Evolutionary conservation across 2,797 vertebrate genomes (phyloP), one percentile per base, ranked within the genome.

Genomic region (Rachycentron canadum): DNA sequence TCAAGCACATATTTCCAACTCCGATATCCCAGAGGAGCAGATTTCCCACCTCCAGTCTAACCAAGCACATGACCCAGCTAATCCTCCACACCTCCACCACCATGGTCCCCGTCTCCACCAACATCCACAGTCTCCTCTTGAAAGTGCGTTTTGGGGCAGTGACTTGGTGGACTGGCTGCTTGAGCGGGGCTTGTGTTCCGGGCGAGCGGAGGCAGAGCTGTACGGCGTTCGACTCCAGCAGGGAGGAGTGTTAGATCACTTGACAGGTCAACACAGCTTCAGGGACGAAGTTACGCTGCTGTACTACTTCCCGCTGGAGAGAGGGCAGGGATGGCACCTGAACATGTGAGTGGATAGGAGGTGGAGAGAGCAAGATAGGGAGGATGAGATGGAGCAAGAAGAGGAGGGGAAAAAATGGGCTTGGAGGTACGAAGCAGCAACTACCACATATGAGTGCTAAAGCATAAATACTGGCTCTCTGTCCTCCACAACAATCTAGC

Each of bases 131-230:
- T 14, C 66, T 53, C 34, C 0, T 16, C 19, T 11, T 0, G 28
- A 71, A n/a, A 26, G 43, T 1, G 73, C 38, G 30, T 97, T 97
- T 90, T 92, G 83, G 82, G 95, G 95, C 91, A 95, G 94, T 36
- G 95, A 96, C 84, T 89, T 98, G 92, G 95, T 97, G 85, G 95
- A 93, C 90, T 98, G 96, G 96, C 95, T 97, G 14, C 70, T 96
- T 8, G 92, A 94, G 84, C 93, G 95, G 0, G 96, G 96, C 81
- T 93, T 98, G 62, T 95, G 95, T 19, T 82, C 89, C 0, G 95
- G 96, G 68, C 94, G 95, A 14, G 92, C 91, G 0, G 95, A 96
- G 79, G 96, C 96, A 34, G 94, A 91, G 70, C 84, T 90, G 65
- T 98, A 97, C 0, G 96, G 94, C 14, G 88, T 91, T 14, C 92